A percentile compares a stretch with the other conserved stretches of the same genome.
These are phyloP conservation scores for Rhagonycha fulva DNA, from an alignment of 2,888 invertebrate species.

Conservation along the genomic window DNA sequence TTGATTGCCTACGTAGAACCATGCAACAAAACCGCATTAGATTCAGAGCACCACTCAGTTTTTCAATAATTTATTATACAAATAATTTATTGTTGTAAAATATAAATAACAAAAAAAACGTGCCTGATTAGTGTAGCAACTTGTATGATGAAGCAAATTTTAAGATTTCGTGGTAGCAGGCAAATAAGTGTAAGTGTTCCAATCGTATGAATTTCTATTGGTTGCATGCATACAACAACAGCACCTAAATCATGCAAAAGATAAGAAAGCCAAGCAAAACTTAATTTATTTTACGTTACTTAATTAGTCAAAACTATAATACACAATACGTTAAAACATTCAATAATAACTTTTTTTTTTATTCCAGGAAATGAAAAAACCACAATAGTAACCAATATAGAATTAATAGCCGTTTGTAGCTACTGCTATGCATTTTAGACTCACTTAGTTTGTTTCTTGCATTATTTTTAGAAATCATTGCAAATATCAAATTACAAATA, in stretches of 20 bases:
- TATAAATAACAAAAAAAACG: conserved; percentile 19
- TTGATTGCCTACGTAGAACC: conserved; percentile 23
- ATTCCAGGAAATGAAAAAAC: neutral
- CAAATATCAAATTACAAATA: neutral
- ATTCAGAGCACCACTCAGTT: conserved; percentile 7
- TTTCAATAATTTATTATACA: conserved; percentile 2
- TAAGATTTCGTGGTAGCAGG: conserved; percentile 25
- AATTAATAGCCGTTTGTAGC: neutral
- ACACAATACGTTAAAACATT: neutral
- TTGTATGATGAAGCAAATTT: conserved; percentile 24
- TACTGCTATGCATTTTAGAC: too few species aligned
- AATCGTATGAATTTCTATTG: conserved; percentile 25
- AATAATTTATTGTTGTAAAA: neutral
- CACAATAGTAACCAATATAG: neutral
- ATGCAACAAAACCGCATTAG: conserved; percentile 25
- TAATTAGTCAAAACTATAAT: conserved; percentile 7
- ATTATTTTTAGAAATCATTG: neutral
- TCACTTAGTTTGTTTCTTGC: neutral
- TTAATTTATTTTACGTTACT: conserved; percentile 2
- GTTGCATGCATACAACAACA: conserved; percentile 28
- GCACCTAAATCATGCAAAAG: conserved; percentile 31
- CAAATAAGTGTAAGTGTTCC: conserved; percentile 30
- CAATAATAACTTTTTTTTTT: neutral
- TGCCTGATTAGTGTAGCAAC: conserved; percentile 25
- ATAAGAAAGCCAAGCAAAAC: conserved; percentile 18